These are phyloP conservation scores for Catharus ustulatus DNA, from an alignment of 2,797 vertebrate species.

Conservation along the genomic window DNA sequence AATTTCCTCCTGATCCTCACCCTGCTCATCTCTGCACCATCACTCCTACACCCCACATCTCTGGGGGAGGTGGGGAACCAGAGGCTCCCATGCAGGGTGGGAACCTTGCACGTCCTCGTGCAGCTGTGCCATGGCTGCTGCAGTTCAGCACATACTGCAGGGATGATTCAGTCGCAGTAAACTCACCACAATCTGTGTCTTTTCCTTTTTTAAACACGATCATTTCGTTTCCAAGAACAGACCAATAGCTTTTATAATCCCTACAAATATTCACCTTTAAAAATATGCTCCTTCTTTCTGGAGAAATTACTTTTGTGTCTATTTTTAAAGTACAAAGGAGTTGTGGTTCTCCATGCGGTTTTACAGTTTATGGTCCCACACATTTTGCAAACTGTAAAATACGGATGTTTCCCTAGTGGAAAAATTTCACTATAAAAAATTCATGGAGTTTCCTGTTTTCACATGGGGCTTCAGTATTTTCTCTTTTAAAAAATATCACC, in stretches of 20 bases:
- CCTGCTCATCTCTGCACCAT: neutral
- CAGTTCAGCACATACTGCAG: neutral
- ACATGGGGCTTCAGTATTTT: constrained; percentile 40
- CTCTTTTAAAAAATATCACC: constrained; percentile 24
- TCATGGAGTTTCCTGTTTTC: constrained; percentile 61
- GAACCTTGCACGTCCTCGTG: neutral
- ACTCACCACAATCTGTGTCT: constrained; percentile 26
- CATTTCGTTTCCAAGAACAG: neutral
- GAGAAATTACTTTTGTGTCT: constrained; percentile 60
- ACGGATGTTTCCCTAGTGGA: constrained; percentile 53
- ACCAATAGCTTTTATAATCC: constrained; percentile 25
- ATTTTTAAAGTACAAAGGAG: constrained; percentile 64
- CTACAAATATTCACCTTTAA: constrained; percentile 54
- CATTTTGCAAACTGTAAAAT: constrained; percentile 64
- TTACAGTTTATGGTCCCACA: constrained; percentile 60
- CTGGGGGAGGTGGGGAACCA: neutral
- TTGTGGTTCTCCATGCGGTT: constrained; percentile 47
- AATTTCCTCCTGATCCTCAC: neutral
- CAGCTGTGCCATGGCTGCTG: neutral
- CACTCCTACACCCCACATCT: neutral
- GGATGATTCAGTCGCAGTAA: neutral
- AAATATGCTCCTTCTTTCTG: constrained; percentile 41
- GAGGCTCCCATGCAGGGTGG: neutral
- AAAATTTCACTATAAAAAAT: constrained; percentile 65
- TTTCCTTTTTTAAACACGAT: constrained; percentile 47